Base-by-base conservation (phyloP, 2,888 invertebrate species). In the Ophion costatus region DNA sequence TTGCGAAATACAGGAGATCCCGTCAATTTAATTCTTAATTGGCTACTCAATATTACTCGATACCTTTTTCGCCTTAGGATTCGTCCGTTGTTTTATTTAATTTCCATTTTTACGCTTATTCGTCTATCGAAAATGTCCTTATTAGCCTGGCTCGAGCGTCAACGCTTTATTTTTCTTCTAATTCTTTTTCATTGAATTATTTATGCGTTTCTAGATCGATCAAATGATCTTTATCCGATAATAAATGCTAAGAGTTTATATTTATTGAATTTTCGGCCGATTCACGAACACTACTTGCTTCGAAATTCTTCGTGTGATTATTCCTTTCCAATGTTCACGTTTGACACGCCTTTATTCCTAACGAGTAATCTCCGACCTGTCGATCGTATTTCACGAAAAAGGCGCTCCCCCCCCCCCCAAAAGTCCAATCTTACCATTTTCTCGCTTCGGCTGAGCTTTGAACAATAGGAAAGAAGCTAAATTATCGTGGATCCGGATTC, bases 211-310 rank as follows among this genome's bases (percentile, higher is more conserved):
- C 51, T 63, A 71, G 61, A 69, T 63, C 56, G 76, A 79, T 61
- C 14, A 85, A 56, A 73, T 69, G 80, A 56, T 76, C 24, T 81
- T 66, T 82, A 66, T 77, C 73, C 64, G 22, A 61, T 71, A 42
- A 73, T 80, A 71, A 84, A 82, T 73, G 63, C 85, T 88, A 87
- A 85, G 87, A 84, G 74, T 76, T 83, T 84, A 88, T 45, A 80
- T 78, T 83, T 57, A 80, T 66, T 78, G 29, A 79, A 75, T 71
- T 83, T 83, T 82, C 89, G 90, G 91, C 91, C 92, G 91, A 90
- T 91, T 90, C 90, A 88, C 89, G 91, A 91, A 91, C 90, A 90
- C 91, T 91, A 91, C 91, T 91, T 91, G 91, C 90, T 89, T 80
- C 88, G 86, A 86, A 80, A 76, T 86, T 66, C 56, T 80, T 76